Conservation (phyloP, 2,113 vertebrate species). For the Percopsis transmontana region DNA sequence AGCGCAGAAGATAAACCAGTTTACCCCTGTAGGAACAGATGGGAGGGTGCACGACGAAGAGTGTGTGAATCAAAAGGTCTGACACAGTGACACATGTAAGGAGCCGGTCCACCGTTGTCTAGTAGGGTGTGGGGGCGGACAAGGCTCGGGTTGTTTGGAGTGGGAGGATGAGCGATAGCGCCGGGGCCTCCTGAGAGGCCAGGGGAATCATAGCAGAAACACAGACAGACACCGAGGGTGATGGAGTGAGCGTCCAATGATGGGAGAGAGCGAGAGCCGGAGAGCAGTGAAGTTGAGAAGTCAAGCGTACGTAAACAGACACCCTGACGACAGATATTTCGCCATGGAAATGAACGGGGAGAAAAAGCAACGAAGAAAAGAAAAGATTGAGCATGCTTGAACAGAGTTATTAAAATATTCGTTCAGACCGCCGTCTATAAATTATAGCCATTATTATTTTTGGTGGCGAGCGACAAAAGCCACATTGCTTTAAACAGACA, state of each 20-base stretch:
- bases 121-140: constrained; percentile 47
- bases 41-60: background rate
- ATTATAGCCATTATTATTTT: constrained; percentile 14
- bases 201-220: constrained; percentile 14
- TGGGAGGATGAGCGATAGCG: constrained; percentile 56
- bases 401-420: constrained; percentile 14
- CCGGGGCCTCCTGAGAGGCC: constrained; percentile 22
- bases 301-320: constrained; percentile 51
- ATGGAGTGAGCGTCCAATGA: background rate
- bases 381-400: background rate
- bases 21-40: constrained; percentile 31
- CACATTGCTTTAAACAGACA: constrained; percentile 1
- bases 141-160: constrained; percentile 40
- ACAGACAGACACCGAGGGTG: constrained; percentile 15
- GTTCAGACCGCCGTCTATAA: constrained; percentile 7
- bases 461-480: constrained; percentile 25
- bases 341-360: background rate
- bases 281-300: background rate
- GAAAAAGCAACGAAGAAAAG: constrained; percentile 13
- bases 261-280: background rate
- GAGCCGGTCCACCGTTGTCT: constrained; percentile 43
- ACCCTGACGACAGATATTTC: background rate
- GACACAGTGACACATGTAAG: constrained; percentile 38
- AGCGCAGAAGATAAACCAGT: background rate
- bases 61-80: constrained; percentile 50